Conservation (phyloP, 2,888 invertebrate species). For the Drosophila flavopinicola region DNA sequence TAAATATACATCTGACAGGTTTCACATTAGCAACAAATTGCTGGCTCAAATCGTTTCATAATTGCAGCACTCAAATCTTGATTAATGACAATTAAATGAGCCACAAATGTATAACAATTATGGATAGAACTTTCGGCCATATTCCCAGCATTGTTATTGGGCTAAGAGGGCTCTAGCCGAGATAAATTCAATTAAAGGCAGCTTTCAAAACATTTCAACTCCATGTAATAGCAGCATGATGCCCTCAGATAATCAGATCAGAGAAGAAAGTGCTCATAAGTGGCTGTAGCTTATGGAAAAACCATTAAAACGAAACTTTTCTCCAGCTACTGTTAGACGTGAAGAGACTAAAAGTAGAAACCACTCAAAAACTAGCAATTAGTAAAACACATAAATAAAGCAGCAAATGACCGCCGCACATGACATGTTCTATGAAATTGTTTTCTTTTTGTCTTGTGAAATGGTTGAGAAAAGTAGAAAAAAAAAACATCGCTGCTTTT, state of each 20-base stretch:
- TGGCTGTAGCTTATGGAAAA: conserved; percentile 47
- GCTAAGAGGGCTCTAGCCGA: conserved; percentile 22
- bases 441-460: conserved; percentile 31
- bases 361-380: conserved; percentile 46
- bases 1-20: not conserved
- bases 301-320: conserved; percentile 53
- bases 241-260: conserved; percentile 29
- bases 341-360: conserved; percentile 11
- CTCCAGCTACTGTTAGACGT: conserved; percentile 42
- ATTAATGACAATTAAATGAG: conserved; percentile 46
- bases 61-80: conserved; percentile 39
- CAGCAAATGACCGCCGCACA: conserved; percentile 24
- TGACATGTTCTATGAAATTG: conserved; percentile 33
- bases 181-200: conserved; percentile 64
- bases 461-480: conserved; percentile 34
- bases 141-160: conserved; percentile 41
- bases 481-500: conserved; percentile 45
- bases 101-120: conserved; percentile 31
- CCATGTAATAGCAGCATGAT: conserved; percentile 38
- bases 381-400: conserved; percentile 62
- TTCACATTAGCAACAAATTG: conserved; percentile 16
- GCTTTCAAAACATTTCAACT: conserved; percentile 61
- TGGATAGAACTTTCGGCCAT: conserved; percentile 33
- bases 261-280: conserved; percentile 64
- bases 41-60: conserved; percentile 1